These are phyloP conservation scores for Camelus dromedarius DNA, from an alignment of 2,113 vertebrate genomes.

Conservation along the genomic window DNA sequence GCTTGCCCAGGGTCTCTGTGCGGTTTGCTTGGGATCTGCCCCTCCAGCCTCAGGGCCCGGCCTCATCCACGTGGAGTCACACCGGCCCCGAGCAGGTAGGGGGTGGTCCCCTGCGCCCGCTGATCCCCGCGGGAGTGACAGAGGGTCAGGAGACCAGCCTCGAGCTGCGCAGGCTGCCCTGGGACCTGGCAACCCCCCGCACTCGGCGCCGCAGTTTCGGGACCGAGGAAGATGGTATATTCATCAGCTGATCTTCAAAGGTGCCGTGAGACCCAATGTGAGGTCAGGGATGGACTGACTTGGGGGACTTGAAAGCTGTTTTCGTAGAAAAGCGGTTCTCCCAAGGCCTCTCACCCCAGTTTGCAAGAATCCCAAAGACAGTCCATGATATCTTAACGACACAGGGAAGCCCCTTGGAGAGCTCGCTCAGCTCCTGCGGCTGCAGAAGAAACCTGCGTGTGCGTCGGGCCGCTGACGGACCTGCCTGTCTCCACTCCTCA, in stretches of 20 bases:
- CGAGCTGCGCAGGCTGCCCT: rapidly evolving
- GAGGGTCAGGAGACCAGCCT: background rate
- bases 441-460: background rate
- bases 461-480: background rate
- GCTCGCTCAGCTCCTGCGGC: rapidly evolving
- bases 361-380: background rate
- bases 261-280: rapidly evolving
- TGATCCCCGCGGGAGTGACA: rapidly evolving
- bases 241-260: background rate
- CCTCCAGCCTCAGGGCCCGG: background rate
- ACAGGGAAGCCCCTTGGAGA: rapidly evolving
- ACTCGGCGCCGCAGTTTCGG: background rate
- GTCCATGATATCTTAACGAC: background rate
- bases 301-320: background rate
- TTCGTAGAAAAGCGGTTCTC: rapidly evolving
- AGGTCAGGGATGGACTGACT: rapidly evolving
- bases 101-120: background rate
- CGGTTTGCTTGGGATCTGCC: background rate
- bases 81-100: rapidly evolving
- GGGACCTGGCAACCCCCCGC: rapidly evolving
- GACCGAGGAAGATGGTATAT: rapidly evolving
- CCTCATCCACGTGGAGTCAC: rapidly evolving
- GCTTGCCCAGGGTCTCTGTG: rapidly evolving
- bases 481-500: background rate
- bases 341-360: no score